Percentiles rank a stretch among this genome's conserved stretches.
These are phyloP conservation scores for Poeciliopsis turrubarensis DNA, from an alignment of 2,113 vertebrate species.

Conservation along the genomic window DNA sequence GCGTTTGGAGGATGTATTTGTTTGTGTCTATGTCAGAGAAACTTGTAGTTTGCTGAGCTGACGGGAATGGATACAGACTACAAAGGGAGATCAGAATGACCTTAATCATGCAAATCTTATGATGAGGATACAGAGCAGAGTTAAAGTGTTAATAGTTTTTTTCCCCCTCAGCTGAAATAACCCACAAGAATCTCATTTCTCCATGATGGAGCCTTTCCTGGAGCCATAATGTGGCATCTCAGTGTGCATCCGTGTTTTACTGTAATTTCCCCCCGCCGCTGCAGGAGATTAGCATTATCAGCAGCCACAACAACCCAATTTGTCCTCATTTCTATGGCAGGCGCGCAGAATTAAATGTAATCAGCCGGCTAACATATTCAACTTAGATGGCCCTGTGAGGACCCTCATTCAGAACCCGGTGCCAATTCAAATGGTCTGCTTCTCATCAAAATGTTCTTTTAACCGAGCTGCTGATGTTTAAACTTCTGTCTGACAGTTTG, in stretches of 20 bases:
- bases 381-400: conserved; percentile 60
- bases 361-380: conserved; percentile 72
- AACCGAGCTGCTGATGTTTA: conserved; percentile 36
- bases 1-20: conserved; percentile 37
- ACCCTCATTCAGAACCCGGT: conserved; percentile 40
- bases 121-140: conserved; percentile 35
- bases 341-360: conserved; percentile 64
- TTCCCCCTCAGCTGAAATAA: conserved; percentile 61
- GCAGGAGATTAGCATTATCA: conserved; percentile 66
- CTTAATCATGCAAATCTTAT: conserved; percentile 71
- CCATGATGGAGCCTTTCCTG: conserved; percentile 55
- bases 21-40: conserved; percentile 28
- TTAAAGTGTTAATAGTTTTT: conserved; percentile 63
- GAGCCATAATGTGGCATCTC: conserved; percentile 59
- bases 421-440: conserved; percentile 39
- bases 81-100: conserved; percentile 75
- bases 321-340: conserved; percentile 65
- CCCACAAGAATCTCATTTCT: conserved; percentile 65
- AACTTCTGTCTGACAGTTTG: conserved; percentile 37
- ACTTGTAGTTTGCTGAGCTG: conserved; percentile 63
- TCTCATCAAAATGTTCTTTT: conserved; percentile 57
- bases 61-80: conserved; percentile 64
- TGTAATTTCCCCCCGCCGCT: conserved; percentile 58
- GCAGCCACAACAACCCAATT: conserved; percentile 70
- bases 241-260: conserved; percentile 57